Evolutionary conservation across 2,113 vertebrate genomes (phyloP).

Genomic region (Strigops habroptila): DNA sequence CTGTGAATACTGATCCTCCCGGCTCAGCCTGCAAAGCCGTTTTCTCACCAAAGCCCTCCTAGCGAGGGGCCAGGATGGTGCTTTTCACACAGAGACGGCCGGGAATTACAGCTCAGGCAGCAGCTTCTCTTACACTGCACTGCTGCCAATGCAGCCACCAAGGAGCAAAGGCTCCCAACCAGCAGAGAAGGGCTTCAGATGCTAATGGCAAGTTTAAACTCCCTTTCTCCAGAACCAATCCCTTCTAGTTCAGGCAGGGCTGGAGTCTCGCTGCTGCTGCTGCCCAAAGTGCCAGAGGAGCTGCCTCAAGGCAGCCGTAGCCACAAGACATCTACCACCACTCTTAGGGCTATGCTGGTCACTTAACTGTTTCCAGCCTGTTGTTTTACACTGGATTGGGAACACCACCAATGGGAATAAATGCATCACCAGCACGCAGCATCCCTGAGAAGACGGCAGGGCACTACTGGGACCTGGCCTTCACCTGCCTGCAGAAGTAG

Average conservation of each 20-base stretch:
- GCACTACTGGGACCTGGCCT: background rate
- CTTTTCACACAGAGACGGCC: background rate
- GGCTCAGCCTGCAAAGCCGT: background rate
- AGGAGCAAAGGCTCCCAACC: constrained; percentile 23
- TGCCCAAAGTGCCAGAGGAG: background rate
- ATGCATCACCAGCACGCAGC: rapidly evolving
- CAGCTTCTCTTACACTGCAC: background rate
- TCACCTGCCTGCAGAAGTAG: background rate
- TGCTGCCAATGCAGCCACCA: background rate
- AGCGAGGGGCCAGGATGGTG: background rate
- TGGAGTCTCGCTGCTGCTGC: background rate
- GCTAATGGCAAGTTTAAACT: background rate
- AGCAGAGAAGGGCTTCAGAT: background rate
- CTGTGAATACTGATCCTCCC: background rate
- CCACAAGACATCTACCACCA: background rate
- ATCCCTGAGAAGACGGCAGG: rapidly evolving
- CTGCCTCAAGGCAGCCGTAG: background rate
- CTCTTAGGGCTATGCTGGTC: no score
- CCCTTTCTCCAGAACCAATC: background rate
- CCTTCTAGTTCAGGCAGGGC: background rate
- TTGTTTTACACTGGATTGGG: rapidly evolving
- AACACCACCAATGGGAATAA: background rate
- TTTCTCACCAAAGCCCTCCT: background rate
- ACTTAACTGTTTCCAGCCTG: rapidly evolving
- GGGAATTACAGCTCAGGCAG: background rate